Conservation (phyloP, 2,888 invertebrate genomes). For the Dimorphilus gyrociliatus region DNA sequence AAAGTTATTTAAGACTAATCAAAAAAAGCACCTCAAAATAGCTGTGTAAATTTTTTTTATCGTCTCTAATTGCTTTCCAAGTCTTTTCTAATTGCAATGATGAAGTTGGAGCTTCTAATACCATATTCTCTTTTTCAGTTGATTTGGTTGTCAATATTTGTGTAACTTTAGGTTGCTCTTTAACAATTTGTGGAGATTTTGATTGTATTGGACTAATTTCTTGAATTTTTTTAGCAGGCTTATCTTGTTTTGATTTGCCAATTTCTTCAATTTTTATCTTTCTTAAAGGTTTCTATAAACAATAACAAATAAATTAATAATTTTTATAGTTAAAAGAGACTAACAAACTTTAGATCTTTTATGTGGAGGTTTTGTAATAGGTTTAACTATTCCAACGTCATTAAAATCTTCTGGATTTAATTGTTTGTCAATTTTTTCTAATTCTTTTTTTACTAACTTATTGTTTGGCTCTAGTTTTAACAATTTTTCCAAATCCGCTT, state of each 20-base stretch:
- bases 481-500: constrained; percentile 52
- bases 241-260: no score
- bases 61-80: constrained; percentile 21
- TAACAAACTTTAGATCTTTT: constrained; percentile 30
- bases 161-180: no score
- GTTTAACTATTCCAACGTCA: constrained; percentile 18
- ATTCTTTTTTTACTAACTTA: constrained; percentile 48
- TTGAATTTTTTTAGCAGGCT: no score
- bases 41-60: constrained; percentile 17
- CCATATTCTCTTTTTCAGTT: no score
- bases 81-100: constrained; percentile 30
- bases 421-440: constrained; percentile 45
- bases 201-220: no score
- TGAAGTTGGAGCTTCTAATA: constrained; percentile 16
- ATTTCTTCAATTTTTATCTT: constrained; percentile 28
- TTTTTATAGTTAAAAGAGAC: no score
- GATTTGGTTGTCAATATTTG: no score
- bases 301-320: no score
- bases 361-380: constrained; percentile 21
- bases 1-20: no score
- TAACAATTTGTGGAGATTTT: no score
- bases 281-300: constrained; percentile 20
- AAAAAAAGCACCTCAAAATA: constrained; percentile 24
- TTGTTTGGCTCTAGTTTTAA: constrained; percentile 64
- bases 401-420: no score